These are phyloP conservation scores for Saccostrea cuccullata DNA, from an alignment of 1,140 invertebrate genomes.

Conservation along the genomic window DNA sequence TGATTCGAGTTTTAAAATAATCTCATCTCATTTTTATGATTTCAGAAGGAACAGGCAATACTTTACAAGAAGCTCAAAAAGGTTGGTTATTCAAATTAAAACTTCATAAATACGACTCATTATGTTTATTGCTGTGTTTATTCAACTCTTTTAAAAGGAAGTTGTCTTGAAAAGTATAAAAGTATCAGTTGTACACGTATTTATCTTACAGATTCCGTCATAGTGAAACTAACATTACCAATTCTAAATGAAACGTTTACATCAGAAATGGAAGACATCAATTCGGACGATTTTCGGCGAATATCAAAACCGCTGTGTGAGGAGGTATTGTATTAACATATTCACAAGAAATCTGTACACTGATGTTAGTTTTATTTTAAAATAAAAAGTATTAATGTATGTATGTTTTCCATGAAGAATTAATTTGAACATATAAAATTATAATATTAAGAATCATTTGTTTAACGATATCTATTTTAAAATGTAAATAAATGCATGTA, in stretches of 20 bases:
- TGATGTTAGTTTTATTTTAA: too few relatives aligned
- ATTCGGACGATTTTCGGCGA: neutral
- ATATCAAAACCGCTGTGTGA: slow-evolving; percentile 12
- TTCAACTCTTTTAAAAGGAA: neutral
- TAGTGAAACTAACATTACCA: neutral
- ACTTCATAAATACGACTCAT: neutral
- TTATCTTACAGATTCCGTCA: neutral
- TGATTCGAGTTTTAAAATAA: too few relatives aligned
- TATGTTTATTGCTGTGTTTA: neutral
- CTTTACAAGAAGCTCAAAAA: slow-evolving; percentile 8
- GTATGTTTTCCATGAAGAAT: too few relatives aligned
- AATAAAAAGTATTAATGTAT: too few relatives aligned
- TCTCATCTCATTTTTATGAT: neutral
- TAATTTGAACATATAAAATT: too few relatives aligned
- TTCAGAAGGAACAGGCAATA: neutral
- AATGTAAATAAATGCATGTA: too few relatives aligned
- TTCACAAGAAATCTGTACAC: too few relatives aligned
- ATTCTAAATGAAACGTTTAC: slow-evolving; percentile 9
- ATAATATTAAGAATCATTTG: too few relatives aligned
- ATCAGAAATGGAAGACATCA: neutral
- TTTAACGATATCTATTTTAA: too few relatives aligned
- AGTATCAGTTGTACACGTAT: neutral
- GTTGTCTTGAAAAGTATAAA: neutral
- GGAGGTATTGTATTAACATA: neutral
- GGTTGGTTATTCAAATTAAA: neutral